Evolutionary conservation across 2,888 invertebrate species (phyloP).

Genomic region (Pseudoips prasinana): DNA sequence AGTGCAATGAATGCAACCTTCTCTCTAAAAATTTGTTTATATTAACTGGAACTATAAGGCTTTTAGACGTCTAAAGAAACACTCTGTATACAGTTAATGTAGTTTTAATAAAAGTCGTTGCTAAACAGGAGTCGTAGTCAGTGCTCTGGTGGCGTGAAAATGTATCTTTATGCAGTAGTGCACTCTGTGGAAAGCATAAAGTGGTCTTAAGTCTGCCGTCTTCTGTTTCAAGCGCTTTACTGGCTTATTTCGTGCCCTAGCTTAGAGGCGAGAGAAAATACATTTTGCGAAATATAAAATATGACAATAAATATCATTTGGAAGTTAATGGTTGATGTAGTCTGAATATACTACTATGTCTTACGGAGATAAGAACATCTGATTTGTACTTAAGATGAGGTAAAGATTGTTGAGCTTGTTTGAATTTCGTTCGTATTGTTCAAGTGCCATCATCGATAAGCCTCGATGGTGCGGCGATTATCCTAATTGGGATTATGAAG

Average conservation of each 20-base stretch:
- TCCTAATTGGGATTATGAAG: slow-evolving; percentile 16
- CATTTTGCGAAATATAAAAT: slow-evolving; percentile 21
- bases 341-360: no score
- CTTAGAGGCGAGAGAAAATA: slow-evolving; percentile 33
- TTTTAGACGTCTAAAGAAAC: no score
- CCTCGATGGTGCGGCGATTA: slow-evolving; percentile 24
- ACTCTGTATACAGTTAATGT: no score
- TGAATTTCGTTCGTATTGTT: slow-evolving; percentile 29
- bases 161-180: slow-evolving; percentile 55
- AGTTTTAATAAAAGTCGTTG: no score
- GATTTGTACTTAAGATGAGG: slow-evolving; percentile 15
- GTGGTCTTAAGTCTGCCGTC: slow-evolving; percentile 52
- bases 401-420: slow-evolving; percentile 15
- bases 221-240: slow-evolving; percentile 45
- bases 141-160: slow-evolving; percentile 32
- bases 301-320: slow-evolving; percentile 21
- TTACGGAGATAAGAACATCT: no score
- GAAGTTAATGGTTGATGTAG: slow-evolving; percentile 16
- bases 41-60: no score
- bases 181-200: slow-evolving; percentile 55
- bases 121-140: slow-evolving; percentile 15
- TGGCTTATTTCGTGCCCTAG: slow-evolving; percentile 41
- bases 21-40: no score
- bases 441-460: slow-evolving; percentile 24
- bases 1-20: no score